A percentile compares a stretch with the other conserved stretches of the same genome.
phyloP scores from a whole-genome alignment of 2,888 invertebrate species.

The Orthonychiurus folsomi region DNA sequence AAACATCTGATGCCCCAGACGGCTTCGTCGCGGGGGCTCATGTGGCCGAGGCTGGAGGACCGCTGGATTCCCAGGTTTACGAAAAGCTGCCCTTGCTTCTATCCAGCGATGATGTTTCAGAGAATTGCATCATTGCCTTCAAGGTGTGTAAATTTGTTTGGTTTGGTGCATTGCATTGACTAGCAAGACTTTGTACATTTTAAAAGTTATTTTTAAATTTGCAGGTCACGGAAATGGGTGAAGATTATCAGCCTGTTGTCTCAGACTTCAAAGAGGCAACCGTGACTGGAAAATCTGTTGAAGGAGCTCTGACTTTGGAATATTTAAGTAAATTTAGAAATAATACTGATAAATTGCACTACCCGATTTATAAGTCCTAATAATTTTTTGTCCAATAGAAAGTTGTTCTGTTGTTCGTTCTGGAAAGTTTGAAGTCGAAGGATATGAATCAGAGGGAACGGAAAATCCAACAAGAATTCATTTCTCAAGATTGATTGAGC shows the following conservation, averaged over 20 bases:
- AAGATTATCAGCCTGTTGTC: not conserved
- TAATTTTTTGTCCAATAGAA: conserved; percentile 1
- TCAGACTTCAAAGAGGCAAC: conserved; percentile 10
- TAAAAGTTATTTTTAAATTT: too few species aligned
- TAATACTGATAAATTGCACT: not conserved
- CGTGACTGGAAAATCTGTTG: conserved; percentile 5
- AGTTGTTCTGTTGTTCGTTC: not conserved
- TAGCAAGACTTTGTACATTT: too few species aligned
- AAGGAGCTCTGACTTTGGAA: not conserved
- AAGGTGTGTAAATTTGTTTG: too few species aligned
- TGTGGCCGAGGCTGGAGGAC: too few species aligned
- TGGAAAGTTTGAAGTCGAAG: not conserved
- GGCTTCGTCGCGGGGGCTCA: too few species aligned
- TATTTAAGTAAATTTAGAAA: conserved; percentile 7
- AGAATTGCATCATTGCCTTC: not conserved
- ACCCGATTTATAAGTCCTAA: not conserved
- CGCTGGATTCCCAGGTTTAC: not conserved
- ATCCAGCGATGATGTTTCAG: not conserved
- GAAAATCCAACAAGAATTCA: not conserved
- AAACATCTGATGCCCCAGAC: too few species aligned
- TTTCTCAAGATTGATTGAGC: not conserved
- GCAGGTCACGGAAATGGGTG: not conserved
- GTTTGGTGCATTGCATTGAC: too few species aligned
- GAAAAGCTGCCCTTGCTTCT: not conserved
- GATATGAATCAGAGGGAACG: not conserved